Evolutionary conservation across 2,888 invertebrate species (phyloP), one percentile per base, ranked within the genome.

Genomic region (Leptinotarsa haldemani): DNA sequence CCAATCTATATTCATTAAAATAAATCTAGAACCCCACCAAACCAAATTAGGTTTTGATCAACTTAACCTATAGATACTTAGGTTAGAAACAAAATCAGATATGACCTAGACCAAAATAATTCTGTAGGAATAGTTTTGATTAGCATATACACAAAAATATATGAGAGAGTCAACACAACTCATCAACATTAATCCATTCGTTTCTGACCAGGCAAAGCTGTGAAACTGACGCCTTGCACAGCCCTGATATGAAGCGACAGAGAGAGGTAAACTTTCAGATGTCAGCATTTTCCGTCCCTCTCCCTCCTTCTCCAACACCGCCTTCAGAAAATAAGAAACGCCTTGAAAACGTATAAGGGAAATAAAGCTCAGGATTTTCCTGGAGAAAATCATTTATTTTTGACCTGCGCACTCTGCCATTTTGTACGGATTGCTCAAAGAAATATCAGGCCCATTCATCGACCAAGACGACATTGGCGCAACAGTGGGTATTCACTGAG

Each of bases 371-470:
- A 82, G 84, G 84, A 84, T 85, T 86, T 86, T 85, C 84, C 83
- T 82, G 78, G 83, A 83, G 86, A 86, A 86, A 86, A 86, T 86
- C 86, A 84, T 86, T 86, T 85, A 85, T 85, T 86, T 85, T 86
- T 84, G 86, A 86, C 86, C 82, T 86, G 86, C 86, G 86, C 86
- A 85, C 81, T 81, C 77, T 79, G 70, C 70, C 79, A 71, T 82
- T 78, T 80, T 79, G 78, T 78, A 75, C 80, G 79, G 81, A 82
- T 81, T 79, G 79, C 80, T 80, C 81, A 80, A 82, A 82, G 82
- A 82, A 82, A 82, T 80, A 80, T 78, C 79, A 78, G 64, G 72
- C 75, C 75, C 75, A 78, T 78, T 75, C 77, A 75, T 72, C 77
- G 75, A 75, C 78, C 77, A 74, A 61, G 74, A 50, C 58, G 47